A percentile compares a stretch with the other conserved stretches of the same genome.
phyloP scores from a whole-genome alignment of 2,797 vertebrate genomes.

The Ctenochaetus hawaiiensis region DNA sequence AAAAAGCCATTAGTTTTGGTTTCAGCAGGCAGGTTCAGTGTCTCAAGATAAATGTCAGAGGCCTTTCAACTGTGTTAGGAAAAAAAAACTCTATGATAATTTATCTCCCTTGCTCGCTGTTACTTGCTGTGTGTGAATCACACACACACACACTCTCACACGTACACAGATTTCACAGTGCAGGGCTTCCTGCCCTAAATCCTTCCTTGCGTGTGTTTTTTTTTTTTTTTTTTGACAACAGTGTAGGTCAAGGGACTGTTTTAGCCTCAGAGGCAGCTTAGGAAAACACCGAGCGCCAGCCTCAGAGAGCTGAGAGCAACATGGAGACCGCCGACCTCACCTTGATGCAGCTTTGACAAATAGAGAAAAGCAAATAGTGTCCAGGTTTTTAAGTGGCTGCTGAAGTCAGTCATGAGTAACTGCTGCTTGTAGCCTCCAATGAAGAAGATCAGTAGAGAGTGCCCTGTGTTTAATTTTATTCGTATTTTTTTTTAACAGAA shows the following conservation, averaged over 20 bases:
- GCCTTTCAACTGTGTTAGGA: conserved; percentile 45
- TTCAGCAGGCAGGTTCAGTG: conserved; percentile 35
- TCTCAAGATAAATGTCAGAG: conserved; percentile 48
- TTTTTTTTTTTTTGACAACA: conserved; percentile 44
- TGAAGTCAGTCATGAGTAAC: conserved; percentile 46
- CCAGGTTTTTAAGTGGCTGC: conserved; percentile 39
- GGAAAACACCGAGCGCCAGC: conserved; percentile 33
- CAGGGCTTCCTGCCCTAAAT: conserved; percentile 57
- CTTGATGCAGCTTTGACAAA: conserved; percentile 54
- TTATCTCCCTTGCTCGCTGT: conserved; percentile 24
- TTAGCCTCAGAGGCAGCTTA: conserved; percentile 45
- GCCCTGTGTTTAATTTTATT: conserved; percentile 10
- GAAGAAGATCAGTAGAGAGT: conserved; percentile 5
- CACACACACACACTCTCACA: conserved; percentile 31
- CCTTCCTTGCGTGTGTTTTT: conserved; percentile 47
- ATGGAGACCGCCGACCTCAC: conserved; percentile 26
- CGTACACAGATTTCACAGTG: conserved; percentile 48
- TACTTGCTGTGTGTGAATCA: conserved; percentile 33
- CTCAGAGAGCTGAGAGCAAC: conserved; percentile 34
- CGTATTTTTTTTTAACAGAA: background rate
- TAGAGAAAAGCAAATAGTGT: conserved; percentile 11
- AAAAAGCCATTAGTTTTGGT: background rate
- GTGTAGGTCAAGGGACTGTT: conserved; percentile 64
- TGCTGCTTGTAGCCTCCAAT: conserved; percentile 22
- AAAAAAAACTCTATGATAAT: conserved; percentile 33